Base-by-base conservation (phyloP, 1,140 invertebrate species). In the Archivesica marissinica region DNA sequence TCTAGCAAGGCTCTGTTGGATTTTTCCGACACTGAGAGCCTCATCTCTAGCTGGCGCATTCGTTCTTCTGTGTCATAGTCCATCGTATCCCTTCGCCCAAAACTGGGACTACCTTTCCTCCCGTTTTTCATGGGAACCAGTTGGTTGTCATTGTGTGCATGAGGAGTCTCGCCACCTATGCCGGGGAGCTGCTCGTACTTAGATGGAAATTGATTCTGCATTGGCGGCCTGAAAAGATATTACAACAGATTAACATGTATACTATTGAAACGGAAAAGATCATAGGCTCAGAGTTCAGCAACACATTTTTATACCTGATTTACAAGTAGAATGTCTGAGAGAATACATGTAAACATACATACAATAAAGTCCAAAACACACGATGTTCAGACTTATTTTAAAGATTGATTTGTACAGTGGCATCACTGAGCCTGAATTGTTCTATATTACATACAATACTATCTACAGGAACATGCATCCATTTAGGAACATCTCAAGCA, bases 1-100 rank as follows among this genome's bases (percentile, higher is more conserved):
- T 94, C 93, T n/a, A 94, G 84, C 9, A 94, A 86, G 23, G 92
- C 91, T 52, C 93, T 68, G 83, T 94, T 94, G 17, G 93, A 94
- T 74, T 92, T 92, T 82, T 94, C 93, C 2, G 93, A 90, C 4
- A 93, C 90, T 28, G 86, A 87, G 4, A 94, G 83, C 11, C 93
- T 87, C 38, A 90, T 91, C 86, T 94, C 93, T 39, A 94, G 66
- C 47, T 92, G 88, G 1, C 89, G 87, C 25, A 93, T 39, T 35
- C 88, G 85, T 39, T 94, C 93, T 25, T 93, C 89, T 11, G 89
- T 80, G 35, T 92, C 92, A 13, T 70, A 20, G 38, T 88, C 87
- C 44, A 61, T 59, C n/a, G 61, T 79, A 30, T 64, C 74, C 30
- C 39, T 59, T 2, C 44, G 39, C 15, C 50, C 66, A 64, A 54